Conservation (phyloP, 2,113 vertebrate genomes). For the Bubalus kerabau region DNA sequence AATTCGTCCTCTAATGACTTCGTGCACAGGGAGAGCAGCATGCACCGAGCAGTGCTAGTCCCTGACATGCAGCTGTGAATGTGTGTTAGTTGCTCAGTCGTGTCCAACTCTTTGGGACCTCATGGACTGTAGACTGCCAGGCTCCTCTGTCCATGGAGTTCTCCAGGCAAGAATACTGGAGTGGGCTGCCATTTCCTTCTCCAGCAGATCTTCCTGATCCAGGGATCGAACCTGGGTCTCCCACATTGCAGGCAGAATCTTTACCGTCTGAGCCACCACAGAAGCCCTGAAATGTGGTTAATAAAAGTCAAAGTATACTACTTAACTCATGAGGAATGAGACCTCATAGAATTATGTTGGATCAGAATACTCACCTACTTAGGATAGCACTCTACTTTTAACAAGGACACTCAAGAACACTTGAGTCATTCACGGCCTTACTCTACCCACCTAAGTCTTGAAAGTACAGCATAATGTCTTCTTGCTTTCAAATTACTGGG, state of each 20-base stretch:
- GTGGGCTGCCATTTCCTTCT: neutral
- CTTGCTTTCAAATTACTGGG: neutral
- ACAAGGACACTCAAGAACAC: neutral
- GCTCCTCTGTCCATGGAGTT: neutral
- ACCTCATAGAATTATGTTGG: neutral
- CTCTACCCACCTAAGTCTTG: neutral
- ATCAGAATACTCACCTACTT: neutral
- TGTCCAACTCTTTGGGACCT: neutral
- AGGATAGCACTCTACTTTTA: neutral
- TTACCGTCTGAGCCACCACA: neutral
- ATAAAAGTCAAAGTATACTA: neutral
- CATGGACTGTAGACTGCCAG: neutral
- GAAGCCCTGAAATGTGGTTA: neutral
- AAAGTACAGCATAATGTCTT: neutral
- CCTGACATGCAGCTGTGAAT: neutral
- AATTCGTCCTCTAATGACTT: neutral
- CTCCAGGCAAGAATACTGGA: neutral
- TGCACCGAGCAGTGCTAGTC: accelerated
- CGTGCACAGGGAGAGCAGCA: accelerated
- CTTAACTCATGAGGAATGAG: neutral
- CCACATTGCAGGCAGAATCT: neutral
- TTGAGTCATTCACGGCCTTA: neutral
- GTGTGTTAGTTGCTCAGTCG: neutral
- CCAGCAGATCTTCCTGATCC: neutral
- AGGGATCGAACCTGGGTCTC: neutral